A percentile compares a stretch with the other conserved stretches of the same genome.
Evolutionary conservation across 2,113 vertebrate genomes (phyloP).

Genomic region (Progne subis): DNA sequence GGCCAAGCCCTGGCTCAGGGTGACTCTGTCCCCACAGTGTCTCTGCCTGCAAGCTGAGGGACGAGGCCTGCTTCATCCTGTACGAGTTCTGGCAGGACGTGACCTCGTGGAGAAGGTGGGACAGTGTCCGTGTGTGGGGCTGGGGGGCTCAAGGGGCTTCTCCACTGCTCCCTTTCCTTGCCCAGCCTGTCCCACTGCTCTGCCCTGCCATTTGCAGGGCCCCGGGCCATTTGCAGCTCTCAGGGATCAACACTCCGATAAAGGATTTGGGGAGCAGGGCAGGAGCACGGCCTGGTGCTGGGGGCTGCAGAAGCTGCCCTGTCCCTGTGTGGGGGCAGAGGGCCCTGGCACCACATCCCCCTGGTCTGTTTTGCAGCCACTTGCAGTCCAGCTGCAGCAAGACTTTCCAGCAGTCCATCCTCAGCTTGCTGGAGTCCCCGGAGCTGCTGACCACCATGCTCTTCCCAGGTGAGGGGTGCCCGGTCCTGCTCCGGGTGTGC

Average conservation of each 20-base stretch:
- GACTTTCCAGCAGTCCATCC: constrained; percentile 87
- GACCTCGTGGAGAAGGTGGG: constrained; percentile 93
- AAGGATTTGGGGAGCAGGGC: not conserved
- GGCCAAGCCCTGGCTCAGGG: not conserved
- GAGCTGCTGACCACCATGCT: constrained; percentile 91
- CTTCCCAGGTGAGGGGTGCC: constrained; percentile 83
- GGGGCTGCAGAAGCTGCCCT: not conserved
- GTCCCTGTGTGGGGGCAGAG: accelerated
- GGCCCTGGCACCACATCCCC: not conserved
- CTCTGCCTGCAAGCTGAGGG: constrained; percentile 85
- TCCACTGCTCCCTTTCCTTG: not conserved
- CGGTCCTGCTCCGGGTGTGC: accelerated
- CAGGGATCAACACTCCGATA: not conserved
- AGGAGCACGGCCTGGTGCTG: not conserved
- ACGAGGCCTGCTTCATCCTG: constrained; percentile 86
- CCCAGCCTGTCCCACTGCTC: not conserved
- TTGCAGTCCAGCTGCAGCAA: constrained; percentile 88
- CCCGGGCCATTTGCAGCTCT: accelerated
- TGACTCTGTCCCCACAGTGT: constrained; percentile 71
- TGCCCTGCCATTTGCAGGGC: accelerated
- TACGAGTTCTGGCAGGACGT: constrained; percentile 94
- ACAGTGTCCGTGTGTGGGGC: not conserved
- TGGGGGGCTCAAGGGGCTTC: not conserved
- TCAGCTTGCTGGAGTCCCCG: constrained; percentile 86
- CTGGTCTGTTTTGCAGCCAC: constrained; percentile 74